Evolutionary conservation across 2,888 invertebrate genomes (phyloP), one percentile per base, ranked within the genome.

Genomic region (Drosophila pullipes): DNA sequence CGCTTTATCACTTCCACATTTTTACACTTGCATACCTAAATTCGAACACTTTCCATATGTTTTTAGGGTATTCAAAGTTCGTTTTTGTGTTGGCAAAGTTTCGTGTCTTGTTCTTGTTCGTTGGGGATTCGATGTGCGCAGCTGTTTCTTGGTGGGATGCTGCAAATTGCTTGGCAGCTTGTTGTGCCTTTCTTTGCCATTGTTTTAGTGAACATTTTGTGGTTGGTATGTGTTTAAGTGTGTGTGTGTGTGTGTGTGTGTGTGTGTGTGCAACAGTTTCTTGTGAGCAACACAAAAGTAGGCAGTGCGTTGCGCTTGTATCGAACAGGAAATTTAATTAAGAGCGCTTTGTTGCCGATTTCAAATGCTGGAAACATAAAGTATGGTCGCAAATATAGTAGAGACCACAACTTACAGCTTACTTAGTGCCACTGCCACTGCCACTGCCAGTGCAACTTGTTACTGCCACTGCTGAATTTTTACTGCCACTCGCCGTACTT

Each of bases 241-340:
- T 54, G n/a, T 55, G 33, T 33, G 35, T 25, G 9, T 6, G 25
- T 41, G n/a, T 52, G 49, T 31, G 53, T 50, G 31, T 57, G 30
- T 59, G 61, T 52, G 57, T 31, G 59, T 69, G 67, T 81, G 84
- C 89, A 89, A 85, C 89, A 86, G 87, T 81, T 86, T 74, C 73
- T 67, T 66, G 55, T 31, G 50, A 37, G 28, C 41, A 69, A 47
- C 69, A 59, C 50, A 66, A 74, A 86, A 82, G 72, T 87, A 82
- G 89, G 85, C 85, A 84, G 73, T 63, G 65, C 53, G 60, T 83
- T 72, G 71, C 69, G n/a, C 41, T 60, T 47, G 61, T 44, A 76
- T 73, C 68, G 75, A 82, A 87, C 76, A 78, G 88, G 81, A 90
- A 90, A 88, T 89, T 85, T 77, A 87, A 89, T 90, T 85, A 85